Conservation (phyloP, 1,140 invertebrate species). For the Drosophila bifasciata region DNA sequence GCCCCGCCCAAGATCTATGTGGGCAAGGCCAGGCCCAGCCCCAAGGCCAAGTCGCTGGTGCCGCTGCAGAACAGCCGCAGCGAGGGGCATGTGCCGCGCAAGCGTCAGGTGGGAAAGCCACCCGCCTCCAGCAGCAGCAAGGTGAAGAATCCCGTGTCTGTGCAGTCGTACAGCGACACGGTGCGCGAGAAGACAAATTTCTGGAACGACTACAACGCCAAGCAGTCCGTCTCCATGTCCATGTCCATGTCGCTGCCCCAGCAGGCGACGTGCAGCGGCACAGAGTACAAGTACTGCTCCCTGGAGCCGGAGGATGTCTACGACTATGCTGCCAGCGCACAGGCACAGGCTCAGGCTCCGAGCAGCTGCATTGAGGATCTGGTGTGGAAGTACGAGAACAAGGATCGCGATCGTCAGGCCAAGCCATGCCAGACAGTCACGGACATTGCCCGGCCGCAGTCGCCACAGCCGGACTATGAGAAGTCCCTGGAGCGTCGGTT, state of each 20-base stretch:
- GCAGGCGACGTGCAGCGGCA: background rate
- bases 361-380: conserved; percentile 75
- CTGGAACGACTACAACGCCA: conserved; percentile 77
- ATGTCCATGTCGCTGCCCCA: conserved; percentile 55
- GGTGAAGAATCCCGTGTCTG: background rate
- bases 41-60: conserved; percentile 18
- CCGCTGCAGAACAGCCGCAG: conserved; percentile 67
- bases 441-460: conserved; percentile 67
- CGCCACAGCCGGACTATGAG: conserved; percentile 40
- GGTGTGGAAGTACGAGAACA: conserved; percentile 76
- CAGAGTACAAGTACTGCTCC: conserved; percentile 48
- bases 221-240: conserved; percentile 32
- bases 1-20: conserved; percentile 63
- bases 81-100: conserved; percentile 67
- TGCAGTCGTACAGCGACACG: conserved; percentile 55
- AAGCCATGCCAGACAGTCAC: conserved; percentile 31
- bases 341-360: background rate
- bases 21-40: conserved; percentile 52
- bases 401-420: conserved; percentile 26
- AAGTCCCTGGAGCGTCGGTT: conserved; percentile 55
- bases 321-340: conserved; percentile 33
- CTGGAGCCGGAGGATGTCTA: conserved; percentile 60
- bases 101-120: conserved; percentile 25
- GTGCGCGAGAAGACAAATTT: conserved; percentile 72
- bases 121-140: background rate